Conservation (phyloP, 2,797 vertebrate species). For the Taeniopygia guttata region DNA sequence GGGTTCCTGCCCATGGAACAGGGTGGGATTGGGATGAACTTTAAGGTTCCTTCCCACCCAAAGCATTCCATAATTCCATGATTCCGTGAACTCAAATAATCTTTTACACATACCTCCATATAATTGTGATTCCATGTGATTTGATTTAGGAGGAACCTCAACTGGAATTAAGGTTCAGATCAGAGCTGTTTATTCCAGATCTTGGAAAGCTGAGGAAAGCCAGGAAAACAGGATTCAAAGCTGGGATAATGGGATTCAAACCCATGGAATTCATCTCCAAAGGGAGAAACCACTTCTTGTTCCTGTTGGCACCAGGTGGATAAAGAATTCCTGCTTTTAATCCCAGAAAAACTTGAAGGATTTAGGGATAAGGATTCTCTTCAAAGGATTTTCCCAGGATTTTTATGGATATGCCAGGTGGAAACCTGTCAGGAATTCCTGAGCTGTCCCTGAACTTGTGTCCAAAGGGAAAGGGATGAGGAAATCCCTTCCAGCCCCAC, state of each 20-base stretch:
- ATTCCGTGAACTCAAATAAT: neutral
- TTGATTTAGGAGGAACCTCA: neutral
- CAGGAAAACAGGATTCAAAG: neutral
- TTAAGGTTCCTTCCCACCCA: neutral
- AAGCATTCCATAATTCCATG: neutral
- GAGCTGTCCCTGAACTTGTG: rapidly evolving
- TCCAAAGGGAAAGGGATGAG: neutral
- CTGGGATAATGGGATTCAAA: neutral
- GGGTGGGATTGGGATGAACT: neutral
- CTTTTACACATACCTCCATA: rapidly evolving
- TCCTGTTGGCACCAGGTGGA: neutral
- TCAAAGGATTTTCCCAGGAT: neutral
- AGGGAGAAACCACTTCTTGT: neutral
- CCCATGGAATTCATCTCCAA: neutral
- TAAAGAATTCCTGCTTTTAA: neutral
- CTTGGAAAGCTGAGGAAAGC: neutral
- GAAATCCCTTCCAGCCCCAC: neutral
- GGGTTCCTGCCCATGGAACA: neutral
- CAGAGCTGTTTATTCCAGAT: neutral
- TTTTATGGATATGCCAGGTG: neutral
- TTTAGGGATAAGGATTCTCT: neutral
- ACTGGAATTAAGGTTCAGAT: neutral
- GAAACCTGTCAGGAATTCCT: neutral
- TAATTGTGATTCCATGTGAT: neutral
- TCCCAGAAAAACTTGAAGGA: neutral